Evolutionary conservation across 2,888 invertebrate species (phyloP).

Genomic region (Tenthredo notha): DNA sequence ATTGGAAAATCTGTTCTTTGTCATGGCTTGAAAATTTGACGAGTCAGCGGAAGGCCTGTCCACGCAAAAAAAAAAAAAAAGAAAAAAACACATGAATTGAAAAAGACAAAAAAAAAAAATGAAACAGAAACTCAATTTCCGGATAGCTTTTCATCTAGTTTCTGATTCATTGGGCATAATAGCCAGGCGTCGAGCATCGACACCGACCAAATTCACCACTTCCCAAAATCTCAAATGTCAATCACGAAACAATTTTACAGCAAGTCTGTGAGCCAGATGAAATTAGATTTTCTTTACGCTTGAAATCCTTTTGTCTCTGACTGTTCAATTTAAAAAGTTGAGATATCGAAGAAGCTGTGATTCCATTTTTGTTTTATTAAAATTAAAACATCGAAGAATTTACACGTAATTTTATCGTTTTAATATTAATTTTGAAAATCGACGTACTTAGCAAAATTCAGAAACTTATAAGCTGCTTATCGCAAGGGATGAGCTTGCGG

Average conservation of each 20-base stretch:
- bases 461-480: not conserved
- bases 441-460: not conserved
- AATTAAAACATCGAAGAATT: not conserved
- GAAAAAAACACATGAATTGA: not conserved
- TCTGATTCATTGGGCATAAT: conserved; percentile 13
- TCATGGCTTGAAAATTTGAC: not conserved
- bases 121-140: conserved; percentile 22
- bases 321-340: not conserved
- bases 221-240: conserved; percentile 22
- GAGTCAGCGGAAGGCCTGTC: not conserved
- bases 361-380: not conserved
- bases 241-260: conserved; percentile 34
- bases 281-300: not conserved
- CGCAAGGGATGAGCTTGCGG: not conserved
- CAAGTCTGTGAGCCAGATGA: not conserved
- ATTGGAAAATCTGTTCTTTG: not conserved
- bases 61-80: not conserved
- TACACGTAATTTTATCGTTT: not conserved
- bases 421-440: not conserved
- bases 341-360: not conserved
- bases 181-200: not conserved
- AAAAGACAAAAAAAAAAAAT: not conserved
- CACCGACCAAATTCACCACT: not conserved
- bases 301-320: not conserved
- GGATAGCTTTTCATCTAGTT: conserved; percentile 33